Conservation (phyloP, 2,888 invertebrate genomes). For the Heliconius erato region DNA sequence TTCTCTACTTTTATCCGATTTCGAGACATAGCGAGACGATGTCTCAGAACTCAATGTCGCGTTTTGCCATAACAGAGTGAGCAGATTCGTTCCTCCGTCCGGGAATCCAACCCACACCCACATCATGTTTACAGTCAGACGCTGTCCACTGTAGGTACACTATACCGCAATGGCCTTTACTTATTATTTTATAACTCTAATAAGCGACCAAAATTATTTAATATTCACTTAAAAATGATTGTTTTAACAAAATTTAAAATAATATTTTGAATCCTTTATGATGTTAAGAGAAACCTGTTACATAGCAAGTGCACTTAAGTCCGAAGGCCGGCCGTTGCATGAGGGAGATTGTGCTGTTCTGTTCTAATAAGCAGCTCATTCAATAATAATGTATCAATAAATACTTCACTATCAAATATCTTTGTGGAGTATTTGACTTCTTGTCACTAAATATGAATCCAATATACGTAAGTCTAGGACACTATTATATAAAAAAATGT, state of each 20-base stretch:
- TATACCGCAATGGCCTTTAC: too few relatives aligned
- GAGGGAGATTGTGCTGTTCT: slow-evolving; percentile 53
- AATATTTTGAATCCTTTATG: background rate
- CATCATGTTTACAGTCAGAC: too few relatives aligned
- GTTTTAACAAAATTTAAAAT: background rate
- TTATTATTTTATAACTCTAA: too few relatives aligned
- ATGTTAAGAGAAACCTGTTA: slow-evolving; percentile 43
- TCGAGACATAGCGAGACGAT: too few relatives aligned
- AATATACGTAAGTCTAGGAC: background rate
- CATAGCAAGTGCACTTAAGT: slow-evolving; percentile 39
- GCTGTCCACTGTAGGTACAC: too few relatives aligned
- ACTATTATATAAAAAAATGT: background rate
- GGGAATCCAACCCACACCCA: too few relatives aligned
- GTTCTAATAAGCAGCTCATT: slow-evolving; percentile 51
- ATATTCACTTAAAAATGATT: too few relatives aligned
- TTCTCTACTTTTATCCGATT: too few relatives aligned
- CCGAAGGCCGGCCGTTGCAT: slow-evolving; percentile 56
- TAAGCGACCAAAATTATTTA: too few relatives aligned
- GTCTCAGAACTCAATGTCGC: too few relatives aligned
- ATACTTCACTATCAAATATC: slow-evolving; percentile 30
- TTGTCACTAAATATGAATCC: slow-evolving; percentile 30
- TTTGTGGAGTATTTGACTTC: slow-evolving; percentile 1
- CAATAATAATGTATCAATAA: slow-evolving; percentile 41
- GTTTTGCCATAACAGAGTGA: too few relatives aligned
- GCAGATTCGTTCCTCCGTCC: too few relatives aligned